Percentiles rank a stretch among this genome's conserved stretches.
phyloP scores from a whole-genome alignment of 2,888 invertebrate species.

The Limenitis arthemis region DNA sequence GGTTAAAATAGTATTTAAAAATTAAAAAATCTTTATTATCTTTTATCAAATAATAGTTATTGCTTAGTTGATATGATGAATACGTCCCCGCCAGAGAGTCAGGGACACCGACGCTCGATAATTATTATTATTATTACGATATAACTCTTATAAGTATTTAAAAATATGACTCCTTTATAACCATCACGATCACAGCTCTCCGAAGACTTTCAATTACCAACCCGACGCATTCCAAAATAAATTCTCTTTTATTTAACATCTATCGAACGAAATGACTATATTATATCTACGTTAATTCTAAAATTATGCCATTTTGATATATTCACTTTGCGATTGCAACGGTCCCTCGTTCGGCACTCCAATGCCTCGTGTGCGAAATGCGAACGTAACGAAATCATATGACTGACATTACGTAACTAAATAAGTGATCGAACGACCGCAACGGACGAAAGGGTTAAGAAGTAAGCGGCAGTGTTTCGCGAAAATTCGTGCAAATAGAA shows the following conservation, averaged over 20 bases:
- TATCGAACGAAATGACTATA: slow-evolving; percentile 72
- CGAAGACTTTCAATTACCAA: slow-evolving; percentile 67
- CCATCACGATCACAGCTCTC: slow-evolving; percentile 71
- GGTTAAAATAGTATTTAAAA: slow-evolving; percentile 68
- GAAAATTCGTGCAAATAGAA: slow-evolving; percentile 69
- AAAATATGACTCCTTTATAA: slow-evolving; percentile 72
- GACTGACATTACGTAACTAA: slow-evolving; percentile 52
- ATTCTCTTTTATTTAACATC: slow-evolving; percentile 69
- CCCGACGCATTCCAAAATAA: slow-evolving; percentile 68
- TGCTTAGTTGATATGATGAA: slow-evolving; percentile 69
- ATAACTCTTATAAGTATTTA: slow-evolving; percentile 68
- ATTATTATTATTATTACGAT: slow-evolving; percentile 43
- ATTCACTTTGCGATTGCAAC: slow-evolving; percentile 72
- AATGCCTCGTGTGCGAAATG: slow-evolving; percentile 68
- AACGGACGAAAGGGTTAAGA: slow-evolving; percentile 51
- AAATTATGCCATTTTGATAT: slow-evolving; percentile 72
- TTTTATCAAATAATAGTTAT: slow-evolving; percentile 69
- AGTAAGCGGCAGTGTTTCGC: slow-evolving; percentile 69
- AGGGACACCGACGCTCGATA: slow-evolving; percentile 15
- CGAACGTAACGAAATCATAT: slow-evolving; percentile 53
- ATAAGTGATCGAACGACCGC: slow-evolving; percentile 57
- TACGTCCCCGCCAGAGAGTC: slow-evolving; percentile 42
- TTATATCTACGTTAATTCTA: slow-evolving; percentile 69
- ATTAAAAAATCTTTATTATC: slow-evolving; percentile 49
- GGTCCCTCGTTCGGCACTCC: slow-evolving; percentile 70